phyloP scores from a whole-genome alignment of 2,888 invertebrate species.

The Druceiella hillmani region DNA sequence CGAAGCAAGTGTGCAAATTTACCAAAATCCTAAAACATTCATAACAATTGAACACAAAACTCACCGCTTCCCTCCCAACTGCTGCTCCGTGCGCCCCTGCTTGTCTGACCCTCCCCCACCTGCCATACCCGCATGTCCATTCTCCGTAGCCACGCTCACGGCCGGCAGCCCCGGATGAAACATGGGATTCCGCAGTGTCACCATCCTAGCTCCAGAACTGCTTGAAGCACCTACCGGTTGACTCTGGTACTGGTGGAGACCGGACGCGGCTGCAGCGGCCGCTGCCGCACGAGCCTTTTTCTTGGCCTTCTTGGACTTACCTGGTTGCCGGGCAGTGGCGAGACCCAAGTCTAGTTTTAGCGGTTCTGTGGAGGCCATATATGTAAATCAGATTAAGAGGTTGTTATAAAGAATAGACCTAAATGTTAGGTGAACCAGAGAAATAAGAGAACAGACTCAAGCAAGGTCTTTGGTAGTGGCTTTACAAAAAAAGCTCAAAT shows the following conservation, averaged over 20 bases:
- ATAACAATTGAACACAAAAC: not conserved
- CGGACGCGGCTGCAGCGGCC: constrained; percentile 28
- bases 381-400: not conserved
- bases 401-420: not conserved
- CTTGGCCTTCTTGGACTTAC: constrained; percentile 44
- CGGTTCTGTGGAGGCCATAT: no score
- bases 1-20: no score
- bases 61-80: constrained; percentile 23
- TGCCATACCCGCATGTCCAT: constrained; percentile 31
- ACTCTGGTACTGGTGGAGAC: not conserved
- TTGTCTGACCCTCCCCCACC: constrained; percentile 28
- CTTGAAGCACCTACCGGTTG: constrained; percentile 6
- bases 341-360: no score
- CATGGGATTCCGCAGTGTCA: constrained; percentile 74
- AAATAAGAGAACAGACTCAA: not conserved
- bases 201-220: constrained; percentile 62
- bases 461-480: not conserved
- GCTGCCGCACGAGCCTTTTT: constrained; percentile 48
- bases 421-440: no score
- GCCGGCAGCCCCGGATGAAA: constrained; percentile 57
- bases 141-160: constrained; percentile 32
- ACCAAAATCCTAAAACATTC: no score
- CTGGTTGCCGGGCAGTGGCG: constrained; percentile 29
- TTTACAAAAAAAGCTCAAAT: no score
- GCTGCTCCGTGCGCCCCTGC: constrained; percentile 22